These are phyloP conservation scores for Oligia latruncula DNA, from an alignment of 2,888 invertebrate species.

Conservation along the genomic window DNA sequence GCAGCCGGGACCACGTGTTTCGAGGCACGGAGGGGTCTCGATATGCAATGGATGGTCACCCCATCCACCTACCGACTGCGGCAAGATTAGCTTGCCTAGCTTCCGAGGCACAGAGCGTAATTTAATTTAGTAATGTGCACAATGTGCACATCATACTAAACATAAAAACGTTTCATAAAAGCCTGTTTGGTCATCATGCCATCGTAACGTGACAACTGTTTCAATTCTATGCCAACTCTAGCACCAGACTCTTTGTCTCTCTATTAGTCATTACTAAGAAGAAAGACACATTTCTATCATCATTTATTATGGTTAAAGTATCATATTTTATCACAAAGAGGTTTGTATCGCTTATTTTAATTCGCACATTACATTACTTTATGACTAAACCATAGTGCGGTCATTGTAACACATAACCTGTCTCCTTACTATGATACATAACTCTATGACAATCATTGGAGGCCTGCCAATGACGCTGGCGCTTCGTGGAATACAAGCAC, in stretches of 20 bases:
- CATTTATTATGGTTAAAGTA: conserved; percentile 15
- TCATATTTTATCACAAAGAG: conserved; percentile 42
- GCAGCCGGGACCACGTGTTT: background rate
- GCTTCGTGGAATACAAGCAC: conserved; percentile 71
- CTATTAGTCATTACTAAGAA: conserved; percentile 15
- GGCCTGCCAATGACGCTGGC: conserved; percentile 74
- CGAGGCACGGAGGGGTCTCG: background rate
- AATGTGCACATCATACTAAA: background rate
- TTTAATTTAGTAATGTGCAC: conserved; percentile 11
- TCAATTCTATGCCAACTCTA: conserved; percentile 28
- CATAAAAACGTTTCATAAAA: background rate
- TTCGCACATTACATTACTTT: conserved; percentile 48
- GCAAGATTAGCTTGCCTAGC: background rate
- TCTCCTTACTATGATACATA: conserved; percentile 58
- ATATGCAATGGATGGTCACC: background rate
- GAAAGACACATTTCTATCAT: conserved; percentile 22
- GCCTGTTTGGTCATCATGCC: background rate
- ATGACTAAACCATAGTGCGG: conserved; percentile 58
- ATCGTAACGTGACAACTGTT: conserved; percentile 1
- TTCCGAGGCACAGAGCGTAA: background rate
- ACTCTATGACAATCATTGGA: conserved; percentile 72
- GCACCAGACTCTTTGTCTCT: conserved; percentile 32
- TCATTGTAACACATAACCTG: conserved; percentile 57
- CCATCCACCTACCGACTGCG: background rate
- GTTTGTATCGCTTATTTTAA: conserved; percentile 40